Percentiles rank a stretch among this genome's conserved stretches.
Conservation (phyloP, 2,797 vertebrate species). For the Mareca penelope region DNA sequence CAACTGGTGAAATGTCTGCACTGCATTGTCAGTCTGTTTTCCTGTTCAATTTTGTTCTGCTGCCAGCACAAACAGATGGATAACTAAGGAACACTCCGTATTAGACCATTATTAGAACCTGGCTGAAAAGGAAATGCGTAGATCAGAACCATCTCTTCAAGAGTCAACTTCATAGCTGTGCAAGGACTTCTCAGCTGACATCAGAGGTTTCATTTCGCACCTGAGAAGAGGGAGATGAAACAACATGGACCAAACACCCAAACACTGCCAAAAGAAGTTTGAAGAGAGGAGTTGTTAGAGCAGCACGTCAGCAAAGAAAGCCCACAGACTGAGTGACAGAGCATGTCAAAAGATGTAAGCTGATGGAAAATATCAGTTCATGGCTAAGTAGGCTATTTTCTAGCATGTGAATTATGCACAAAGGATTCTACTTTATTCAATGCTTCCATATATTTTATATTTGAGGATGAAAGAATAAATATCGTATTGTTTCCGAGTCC, state of each 20-base stretch:
- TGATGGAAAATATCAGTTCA: not conserved
- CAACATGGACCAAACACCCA: not conserved
- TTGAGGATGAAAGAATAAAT: constrained; percentile 42
- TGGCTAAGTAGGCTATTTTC: not conserved
- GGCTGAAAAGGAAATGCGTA: not conserved
- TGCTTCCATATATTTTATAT: constrained; percentile 10
- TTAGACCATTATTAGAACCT: not conserved
- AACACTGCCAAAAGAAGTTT: not conserved
- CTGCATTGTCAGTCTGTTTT: constrained; percentile 10
- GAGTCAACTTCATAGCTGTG: not conserved
- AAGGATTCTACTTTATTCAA: not conserved
- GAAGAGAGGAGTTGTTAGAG: not conserved
- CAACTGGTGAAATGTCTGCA: not conserved
- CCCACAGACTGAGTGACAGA: not conserved
- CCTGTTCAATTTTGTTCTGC: not conserved
- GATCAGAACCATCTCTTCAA: constrained; percentile 2
- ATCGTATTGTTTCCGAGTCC: not conserved
- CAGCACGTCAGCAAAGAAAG: not conserved
- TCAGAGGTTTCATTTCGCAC: not conserved
- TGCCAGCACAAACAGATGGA: constrained; percentile 54
- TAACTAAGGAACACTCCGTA: constrained; percentile 7
- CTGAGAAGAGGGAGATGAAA: not conserved
- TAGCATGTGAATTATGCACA: not conserved
- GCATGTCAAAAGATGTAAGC: not conserved
- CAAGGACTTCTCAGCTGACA: constrained; percentile 24